These are phyloP conservation scores for Dascyllus trimaculatus DNA, from an alignment of 2,113 vertebrate species.

Conservation along the genomic window DNA sequence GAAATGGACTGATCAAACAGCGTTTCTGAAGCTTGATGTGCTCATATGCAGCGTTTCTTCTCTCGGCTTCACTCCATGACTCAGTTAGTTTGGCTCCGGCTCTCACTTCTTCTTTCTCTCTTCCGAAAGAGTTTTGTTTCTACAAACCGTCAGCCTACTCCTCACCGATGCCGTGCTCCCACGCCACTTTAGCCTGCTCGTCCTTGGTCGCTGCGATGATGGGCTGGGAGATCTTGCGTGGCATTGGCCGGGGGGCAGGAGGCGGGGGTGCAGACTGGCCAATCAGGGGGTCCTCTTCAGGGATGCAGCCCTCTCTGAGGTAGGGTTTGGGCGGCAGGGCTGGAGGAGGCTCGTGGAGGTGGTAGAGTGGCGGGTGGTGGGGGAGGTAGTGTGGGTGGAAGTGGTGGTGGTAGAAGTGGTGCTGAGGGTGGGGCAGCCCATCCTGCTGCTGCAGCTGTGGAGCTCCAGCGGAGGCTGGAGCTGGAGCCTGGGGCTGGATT, in stretches of 20 bases:
- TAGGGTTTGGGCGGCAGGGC: slow-evolving; percentile 93
- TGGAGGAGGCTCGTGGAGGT: slow-evolving; percentile 86
- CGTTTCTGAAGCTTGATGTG: too few relatives aligned
- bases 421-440: slow-evolving; percentile 62
- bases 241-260: slow-evolving; percentile 83
- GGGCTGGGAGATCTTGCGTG: slow-evolving; percentile 91
- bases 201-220: slow-evolving; percentile 88
- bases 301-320: slow-evolving; percentile 91
- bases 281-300: slow-evolving; percentile 85
- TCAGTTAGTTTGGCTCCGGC: not conserved
- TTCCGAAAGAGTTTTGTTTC: not conserved
- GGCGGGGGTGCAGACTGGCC: slow-evolving; percentile 49
- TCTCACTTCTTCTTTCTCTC: not conserved
- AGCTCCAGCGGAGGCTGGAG: slow-evolving; percentile 1
- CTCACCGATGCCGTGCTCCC: slow-evolving; percentile 92
- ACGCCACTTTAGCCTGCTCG: slow-evolving; percentile 93
- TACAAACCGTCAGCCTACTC: slow-evolving; percentile 78
- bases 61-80: not conserved
- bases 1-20: not conserved
- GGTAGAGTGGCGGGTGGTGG: slow-evolving; percentile 76
- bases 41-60: too few relatives aligned
- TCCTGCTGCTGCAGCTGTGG: slow-evolving; percentile 52
- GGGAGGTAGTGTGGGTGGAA: slow-evolving; percentile 74
- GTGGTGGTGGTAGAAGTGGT: slow-evolving; percentile 81
- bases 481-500: slow-evolving; percentile 35